phyloP scores from a whole-genome alignment of 92 coral and sea anemone species.

The Bergia puertoricense region DNA sequence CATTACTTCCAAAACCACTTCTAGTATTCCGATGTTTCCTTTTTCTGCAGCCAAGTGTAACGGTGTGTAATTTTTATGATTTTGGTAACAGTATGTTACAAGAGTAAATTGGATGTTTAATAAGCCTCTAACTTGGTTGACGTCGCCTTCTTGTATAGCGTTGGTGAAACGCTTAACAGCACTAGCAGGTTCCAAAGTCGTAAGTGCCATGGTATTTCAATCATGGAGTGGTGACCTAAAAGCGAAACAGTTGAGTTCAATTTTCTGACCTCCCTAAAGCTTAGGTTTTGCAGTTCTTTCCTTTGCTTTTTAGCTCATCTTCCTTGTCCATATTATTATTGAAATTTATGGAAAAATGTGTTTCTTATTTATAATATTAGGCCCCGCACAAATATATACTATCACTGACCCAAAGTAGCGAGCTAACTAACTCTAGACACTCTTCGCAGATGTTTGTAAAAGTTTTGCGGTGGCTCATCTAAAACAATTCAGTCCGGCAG shows the following conservation, averaged over 20 bases:
- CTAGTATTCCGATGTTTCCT: slow-evolving; percentile 23
- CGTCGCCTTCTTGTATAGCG: neutral
- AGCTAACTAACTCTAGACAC: too few species aligned
- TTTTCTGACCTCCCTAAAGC: too few species aligned
- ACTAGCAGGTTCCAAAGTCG: neutral
- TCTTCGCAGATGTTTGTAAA: too few species aligned
- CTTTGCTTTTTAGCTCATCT: too few species aligned
- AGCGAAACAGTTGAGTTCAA: neutral
- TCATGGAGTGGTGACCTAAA: neutral
- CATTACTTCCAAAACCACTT: slow-evolving; percentile 6
- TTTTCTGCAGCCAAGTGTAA: slow-evolving; percentile 43
- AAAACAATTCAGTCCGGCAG: too few species aligned
- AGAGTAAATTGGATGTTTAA: neutral
- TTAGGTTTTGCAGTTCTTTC: too few species aligned
- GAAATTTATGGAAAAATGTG: too few species aligned
- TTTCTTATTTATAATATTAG: too few species aligned
- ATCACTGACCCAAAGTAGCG: too few species aligned
- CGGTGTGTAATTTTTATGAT: slow-evolving; percentile 31
- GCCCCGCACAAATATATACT: too few species aligned
- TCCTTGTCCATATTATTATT: too few species aligned
- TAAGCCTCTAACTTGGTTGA: neutral
- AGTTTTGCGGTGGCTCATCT: too few species aligned
- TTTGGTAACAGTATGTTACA: neutral
- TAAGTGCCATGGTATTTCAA: neutral
- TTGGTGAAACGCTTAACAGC: neutral